Evolutionary conservation across 2,797 vertebrate species (phyloP).

Genomic region (Fundulus diaphanus): DNA sequence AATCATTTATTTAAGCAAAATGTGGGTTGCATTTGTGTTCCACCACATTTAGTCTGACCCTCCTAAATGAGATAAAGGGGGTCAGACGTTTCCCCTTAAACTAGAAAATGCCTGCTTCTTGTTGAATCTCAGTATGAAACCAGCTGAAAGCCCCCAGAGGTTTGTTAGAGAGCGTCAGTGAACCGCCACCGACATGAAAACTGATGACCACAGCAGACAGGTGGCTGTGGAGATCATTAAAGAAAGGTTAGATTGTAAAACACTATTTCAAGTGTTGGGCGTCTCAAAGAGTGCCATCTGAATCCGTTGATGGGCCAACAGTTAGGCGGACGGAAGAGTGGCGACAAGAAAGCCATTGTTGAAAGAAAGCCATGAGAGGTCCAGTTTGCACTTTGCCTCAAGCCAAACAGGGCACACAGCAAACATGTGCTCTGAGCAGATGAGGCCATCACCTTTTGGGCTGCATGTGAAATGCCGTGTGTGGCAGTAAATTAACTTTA

Average conservation of each 20-base stretch:
- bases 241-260: neutral
- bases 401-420: neutral
- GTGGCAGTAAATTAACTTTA: neutral
- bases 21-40: neutral
- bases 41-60: too few species aligned
- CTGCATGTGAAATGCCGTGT: neutral
- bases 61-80: too few species aligned
- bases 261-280: neutral
- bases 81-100: too few species aligned
- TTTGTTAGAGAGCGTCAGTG: neutral
- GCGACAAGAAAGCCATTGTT: neutral
- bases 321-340: neutral
- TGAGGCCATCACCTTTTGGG: neutral
- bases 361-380: neutral
- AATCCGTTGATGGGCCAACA: neutral
- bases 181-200: neutral
- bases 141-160: neutral
- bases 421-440: neutral
- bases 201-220: neutral
- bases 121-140: neutral
- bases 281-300: neutral
- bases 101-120: too few species aligned
- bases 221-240: too few species aligned
- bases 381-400: neutral
- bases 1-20: neutral